Evolutionary conservation across 2,888 invertebrate species (phyloP), one percentile per base, ranked within the genome.

Genomic region (Plebejus argus): DNA sequence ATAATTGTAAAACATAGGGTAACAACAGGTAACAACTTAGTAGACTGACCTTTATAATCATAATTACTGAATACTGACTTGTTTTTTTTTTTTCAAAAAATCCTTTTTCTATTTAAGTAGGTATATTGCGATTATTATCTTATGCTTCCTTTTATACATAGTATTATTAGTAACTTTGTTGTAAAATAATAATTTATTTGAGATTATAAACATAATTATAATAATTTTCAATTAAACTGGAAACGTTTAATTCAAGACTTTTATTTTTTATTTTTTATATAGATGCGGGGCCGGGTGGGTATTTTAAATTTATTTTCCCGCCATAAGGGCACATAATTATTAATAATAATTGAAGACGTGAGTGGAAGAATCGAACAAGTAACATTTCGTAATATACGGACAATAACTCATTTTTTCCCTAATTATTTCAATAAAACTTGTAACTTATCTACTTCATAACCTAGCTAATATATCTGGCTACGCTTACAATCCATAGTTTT

Each of bases 161-260:
- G 8, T 7, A 39, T 39, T 39, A 58, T 58, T 20, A 20, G 10
- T 10, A 10, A 66, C 0, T 15, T 66, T 66, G 23, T 66, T 66
- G 23, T 66, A 66, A 66, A 2, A 28, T 66, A 74, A 49, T 74
- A 49, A 74, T 49, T 74, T 74, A 74, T 74, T 74, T 45, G 74
- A 74, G 74, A 74, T 74, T 74, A 74, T 53, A 28, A 12, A 28
- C 20, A 15, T 72, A 28, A 8, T 23, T 53, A 15, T 49, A 49
- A 49, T 49, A 15, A 49, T 49, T 74, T 18, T 49, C 53, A 74
- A 28, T 66, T 53, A 74, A 74, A 53, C 5, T 28, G 2, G 15
- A 23, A 49, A 12, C 23, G 53, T 74, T 6, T 23, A 28, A 66
- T 61, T 23, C 10, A 10, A 56, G n/a, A n/a, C 2, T 56, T n/a